Base-by-base conservation (phyloP, 1,140 invertebrate genomes). In the Drosophila novamexicana region DNA sequence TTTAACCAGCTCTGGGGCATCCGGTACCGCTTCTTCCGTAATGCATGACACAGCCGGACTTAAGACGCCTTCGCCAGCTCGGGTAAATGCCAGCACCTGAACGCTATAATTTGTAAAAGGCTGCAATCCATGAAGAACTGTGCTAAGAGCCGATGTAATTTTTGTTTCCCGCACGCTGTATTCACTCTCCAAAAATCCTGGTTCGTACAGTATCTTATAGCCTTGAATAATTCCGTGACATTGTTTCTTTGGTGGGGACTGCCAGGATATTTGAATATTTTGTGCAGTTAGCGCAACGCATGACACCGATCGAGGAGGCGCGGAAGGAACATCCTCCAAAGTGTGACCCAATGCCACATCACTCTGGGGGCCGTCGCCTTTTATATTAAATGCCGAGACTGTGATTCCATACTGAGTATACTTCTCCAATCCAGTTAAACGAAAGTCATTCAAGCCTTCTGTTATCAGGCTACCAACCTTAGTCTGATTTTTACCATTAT, bases 121-220 rank as follows among this genome's bases (percentile, higher is more conserved):
- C 71, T 94, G 93, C 29, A 96, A 90, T 0, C 94, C 94, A 81
- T 95, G 95, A 6, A 96, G 92, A 0, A 93, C 93, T 1, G 93
- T 94, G 66, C 92, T 94, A 0, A 93, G 79, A 6, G 93, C 93
- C 7, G 93, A 93, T 2, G 94, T 94, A n/a, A 94, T 94, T 82
- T 95, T 94, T 2, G 94, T 94, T 83, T 95, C 94, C 4, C 93
- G 91, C 2, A 54, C 91, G 91, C 93, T 93, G 73, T 94, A 93
- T 64, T 95, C 95, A 9, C 93, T 94, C 5, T 94, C 94, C 5
- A 93, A 93, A 12, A 94, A 93, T 37, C 93, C 94, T 9, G 95
- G 94, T 53, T 96, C 96, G 90, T 96, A 97, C 32, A 96, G 94
- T 45, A 97, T 92, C 91, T 96, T 96, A 93, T 97, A 97, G 1